Conservation (phyloP, 1,140 invertebrate species). For the Trachelipus rathkii region DNA sequence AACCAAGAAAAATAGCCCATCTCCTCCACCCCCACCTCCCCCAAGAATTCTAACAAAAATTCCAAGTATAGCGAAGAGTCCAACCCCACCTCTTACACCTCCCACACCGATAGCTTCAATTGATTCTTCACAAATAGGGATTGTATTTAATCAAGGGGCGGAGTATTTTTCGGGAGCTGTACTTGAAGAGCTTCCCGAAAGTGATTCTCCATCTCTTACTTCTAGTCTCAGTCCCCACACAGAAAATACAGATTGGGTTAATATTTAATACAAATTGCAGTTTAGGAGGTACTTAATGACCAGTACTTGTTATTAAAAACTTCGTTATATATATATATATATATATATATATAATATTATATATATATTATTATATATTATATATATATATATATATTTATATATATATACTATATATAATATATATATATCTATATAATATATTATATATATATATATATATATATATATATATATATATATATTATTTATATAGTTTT, state of each 20-base stretch:
- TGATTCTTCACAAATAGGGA: constrained; percentile 27
- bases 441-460: constrained; percentile 17
- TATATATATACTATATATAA: constrained; percentile 1
- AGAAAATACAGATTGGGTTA: constrained; percentile 38
- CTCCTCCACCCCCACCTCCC: constrained; percentile 42
- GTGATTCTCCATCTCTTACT: constrained; percentile 33
- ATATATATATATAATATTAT: constrained; percentile 16
- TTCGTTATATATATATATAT: constrained; percentile 20
- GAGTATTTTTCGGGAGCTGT: constrained; percentile 26
- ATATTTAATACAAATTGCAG: constrained; percentile 27
- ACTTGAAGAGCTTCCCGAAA: constrained; percentile 37
- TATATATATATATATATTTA: constrained; percentile 16
- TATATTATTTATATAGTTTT: no score
- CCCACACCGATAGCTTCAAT: constrained; percentile 38
- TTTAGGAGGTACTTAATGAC: neutral
- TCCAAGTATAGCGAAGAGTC: constrained; percentile 32
- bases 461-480: constrained; percentile 22
- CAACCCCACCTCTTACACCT: constrained; percentile 35
- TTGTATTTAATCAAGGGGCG: constrained; percentile 8
- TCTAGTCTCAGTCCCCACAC: constrained; percentile 34
- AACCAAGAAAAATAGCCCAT: constrained; percentile 31
- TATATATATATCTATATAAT: constrained; percentile 17
- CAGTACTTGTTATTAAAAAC: neutral
- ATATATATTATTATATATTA: constrained; percentile 14
- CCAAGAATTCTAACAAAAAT: constrained; percentile 31